phyloP scores from a whole-genome alignment of 2,888 invertebrate species.

The Acronicta psi region DNA sequence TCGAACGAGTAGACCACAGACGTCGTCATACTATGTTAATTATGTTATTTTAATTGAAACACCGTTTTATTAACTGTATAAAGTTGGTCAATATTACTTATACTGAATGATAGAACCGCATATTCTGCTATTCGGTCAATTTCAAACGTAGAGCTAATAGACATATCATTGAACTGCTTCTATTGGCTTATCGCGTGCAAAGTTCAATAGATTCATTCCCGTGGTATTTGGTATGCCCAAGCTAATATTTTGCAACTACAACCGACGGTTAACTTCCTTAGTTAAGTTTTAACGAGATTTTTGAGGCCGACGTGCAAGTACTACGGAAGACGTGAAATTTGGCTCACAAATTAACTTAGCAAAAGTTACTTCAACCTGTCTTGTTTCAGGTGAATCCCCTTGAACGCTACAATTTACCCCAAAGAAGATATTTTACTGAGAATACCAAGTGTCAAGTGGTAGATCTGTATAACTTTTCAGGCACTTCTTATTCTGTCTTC shows the following conservation, averaged over 20 bases:
- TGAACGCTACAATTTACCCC: conserved; percentile 61
- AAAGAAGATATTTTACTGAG: conserved; percentile 51
- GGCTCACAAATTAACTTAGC: conserved; percentile 76
- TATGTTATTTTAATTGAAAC: too few species aligned
- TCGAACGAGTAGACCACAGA: too few species aligned
- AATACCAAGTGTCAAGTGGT: conserved; percentile 41
- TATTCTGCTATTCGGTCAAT: conserved; percentile 2
- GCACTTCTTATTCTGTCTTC: conserved; percentile 23
- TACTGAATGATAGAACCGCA: too few species aligned
- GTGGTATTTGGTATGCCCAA: conserved; percentile 36
- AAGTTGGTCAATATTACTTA: too few species aligned
- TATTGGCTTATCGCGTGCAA: conserved; percentile 37
- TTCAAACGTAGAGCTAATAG: conserved; percentile 9
- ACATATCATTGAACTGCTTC: conserved; percentile 23
- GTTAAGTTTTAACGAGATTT: conserved; percentile 82
- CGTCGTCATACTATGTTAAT: too few species aligned
- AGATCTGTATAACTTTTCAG: conserved; percentile 45
- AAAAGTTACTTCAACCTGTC: conserved; percentile 69
- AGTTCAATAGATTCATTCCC: conserved; percentile 43
- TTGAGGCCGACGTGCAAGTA: conserved; percentile 69
- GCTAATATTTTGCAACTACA: conserved; percentile 49
- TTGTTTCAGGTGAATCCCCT: conserved; percentile 65
- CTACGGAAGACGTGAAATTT: conserved; percentile 62
- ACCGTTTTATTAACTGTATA: too few species aligned
- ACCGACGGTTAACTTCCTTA: conserved; percentile 59